phyloP scores from a whole-genome alignment of 2,797 vertebrate genomes.

The Enteromius anoplus region DNA sequence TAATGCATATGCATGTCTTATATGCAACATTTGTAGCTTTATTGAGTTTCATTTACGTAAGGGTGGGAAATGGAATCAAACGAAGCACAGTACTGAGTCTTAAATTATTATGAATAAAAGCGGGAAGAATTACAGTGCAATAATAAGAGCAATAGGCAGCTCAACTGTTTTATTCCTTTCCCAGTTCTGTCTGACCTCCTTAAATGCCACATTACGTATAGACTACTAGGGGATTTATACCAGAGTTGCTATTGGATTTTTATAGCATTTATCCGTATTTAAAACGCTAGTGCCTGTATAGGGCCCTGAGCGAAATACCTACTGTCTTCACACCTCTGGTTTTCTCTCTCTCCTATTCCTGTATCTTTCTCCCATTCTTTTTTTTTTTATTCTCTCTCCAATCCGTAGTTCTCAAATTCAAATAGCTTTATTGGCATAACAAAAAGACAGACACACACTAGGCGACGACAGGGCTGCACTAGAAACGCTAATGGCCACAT shows the following conservation, averaged over 20 bases:
- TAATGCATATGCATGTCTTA: background rate
- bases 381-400: conserved; percentile 2
- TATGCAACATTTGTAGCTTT: background rate
- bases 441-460: conserved; percentile 41
- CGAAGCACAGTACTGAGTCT: background rate
- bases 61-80: background rate
- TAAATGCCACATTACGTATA: conserved; percentile 22
- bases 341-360: conserved; percentile 17
- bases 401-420: conserved; percentile 42
- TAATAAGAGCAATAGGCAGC: conserved; percentile 10
- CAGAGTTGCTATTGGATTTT: conserved; percentile 18
- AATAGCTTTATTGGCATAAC: conserved; percentile 51
- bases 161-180: conserved; percentile 27
- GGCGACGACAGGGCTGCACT: conserved; percentile 50
- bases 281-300: background rate
- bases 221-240: conserved; percentile 16
- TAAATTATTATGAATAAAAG: conserved; percentile 13
- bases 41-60: conserved; percentile 4
- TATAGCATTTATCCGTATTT: conserved; percentile 35
- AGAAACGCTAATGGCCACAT: conserved; percentile 71
- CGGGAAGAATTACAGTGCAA: background rate
- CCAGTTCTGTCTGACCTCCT: conserved; percentile 29
- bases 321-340: background rate
- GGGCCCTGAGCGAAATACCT: conserved; percentile 12
- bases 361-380: conserved; percentile 12